phyloP scores from a whole-genome alignment of 2,888 invertebrate genomes.

The Nomada ruficornis region DNA sequence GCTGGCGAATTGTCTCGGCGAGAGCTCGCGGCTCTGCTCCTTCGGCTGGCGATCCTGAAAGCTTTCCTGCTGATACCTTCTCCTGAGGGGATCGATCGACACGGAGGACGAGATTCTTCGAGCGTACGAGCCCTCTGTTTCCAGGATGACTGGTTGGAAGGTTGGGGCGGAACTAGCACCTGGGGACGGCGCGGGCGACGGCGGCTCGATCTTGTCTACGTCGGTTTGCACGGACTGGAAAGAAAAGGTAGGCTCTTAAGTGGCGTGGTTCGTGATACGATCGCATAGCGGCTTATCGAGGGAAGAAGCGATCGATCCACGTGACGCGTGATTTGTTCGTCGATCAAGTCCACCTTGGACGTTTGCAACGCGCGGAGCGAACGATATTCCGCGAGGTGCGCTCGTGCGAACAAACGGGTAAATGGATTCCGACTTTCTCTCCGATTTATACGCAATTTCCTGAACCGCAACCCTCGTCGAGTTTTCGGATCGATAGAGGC shows the following conservation, averaged over 20 bases:
- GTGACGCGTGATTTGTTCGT: no score
- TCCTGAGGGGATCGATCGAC: slow-evolving; percentile 9
- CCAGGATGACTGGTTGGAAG: slow-evolving; percentile 60
- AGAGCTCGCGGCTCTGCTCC: slow-evolving; percentile 32
- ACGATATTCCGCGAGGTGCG: not conserved
- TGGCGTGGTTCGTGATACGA: not conserved
- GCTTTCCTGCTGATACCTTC: slow-evolving; percentile 35
- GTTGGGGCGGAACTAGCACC: slow-evolving; percentile 24
- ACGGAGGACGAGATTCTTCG: slow-evolving; percentile 35
- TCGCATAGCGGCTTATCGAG: not conserved
- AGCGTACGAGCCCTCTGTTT: slow-evolving; percentile 63
- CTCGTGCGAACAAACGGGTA: not conserved
- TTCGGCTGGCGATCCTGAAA: slow-evolving; percentile 34
- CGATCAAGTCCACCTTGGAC: no score
- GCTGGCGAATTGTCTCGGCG: slow-evolving; percentile 36
- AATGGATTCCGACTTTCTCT: slow-evolving; percentile 34
- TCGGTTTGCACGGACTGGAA: slow-evolving; percentile 54
- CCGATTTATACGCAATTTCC: slow-evolving; percentile 55
- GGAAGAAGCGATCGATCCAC: no score
- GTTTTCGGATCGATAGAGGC: slow-evolving; percentile 61
- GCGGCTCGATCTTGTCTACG: slow-evolving; percentile 59
- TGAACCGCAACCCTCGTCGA: slow-evolving; percentile 29
- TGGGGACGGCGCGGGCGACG: slow-evolving; percentile 53
- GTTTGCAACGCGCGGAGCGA: no score
- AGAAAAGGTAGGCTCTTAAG: slow-evolving; percentile 1